These are phyloP conservation scores for Idaea dimidiata DNA, from an alignment of 2,888 invertebrate genomes.

Conservation along the genomic window DNA sequence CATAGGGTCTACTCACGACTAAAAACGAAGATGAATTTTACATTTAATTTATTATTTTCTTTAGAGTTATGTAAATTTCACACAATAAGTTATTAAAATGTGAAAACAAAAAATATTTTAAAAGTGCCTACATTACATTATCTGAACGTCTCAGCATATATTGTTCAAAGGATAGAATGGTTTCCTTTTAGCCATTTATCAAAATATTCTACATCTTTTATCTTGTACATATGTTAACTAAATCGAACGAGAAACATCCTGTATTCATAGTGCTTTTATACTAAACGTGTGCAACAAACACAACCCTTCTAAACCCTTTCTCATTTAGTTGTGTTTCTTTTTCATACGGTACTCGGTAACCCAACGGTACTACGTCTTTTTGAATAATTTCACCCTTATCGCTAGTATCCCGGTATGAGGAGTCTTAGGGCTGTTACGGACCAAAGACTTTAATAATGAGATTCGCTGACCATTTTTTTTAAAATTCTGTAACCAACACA, in stretches of 20 bases:
- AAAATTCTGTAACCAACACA: too few relatives aligned
- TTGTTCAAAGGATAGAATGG: too few relatives aligned
- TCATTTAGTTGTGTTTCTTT: not conserved
- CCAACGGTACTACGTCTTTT: not conserved
- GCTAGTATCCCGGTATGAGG: not conserved
- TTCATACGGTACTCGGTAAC: not conserved
- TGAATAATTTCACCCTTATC: constrained; percentile 1
- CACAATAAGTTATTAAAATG: too few relatives aligned
- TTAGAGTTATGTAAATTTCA: too few relatives aligned
- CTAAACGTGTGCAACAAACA: constrained; percentile 10
- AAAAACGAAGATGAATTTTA: too few relatives aligned
- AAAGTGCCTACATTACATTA: too few relatives aligned
- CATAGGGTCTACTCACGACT: too few relatives aligned
- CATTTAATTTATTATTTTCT: too few relatives aligned
- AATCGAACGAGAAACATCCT: not conserved
- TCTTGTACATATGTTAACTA: not conserved
- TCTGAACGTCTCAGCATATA: too few relatives aligned
- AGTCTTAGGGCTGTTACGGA: not conserved
- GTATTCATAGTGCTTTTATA: constrained; percentile 28
- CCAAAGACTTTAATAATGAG: not conserved
- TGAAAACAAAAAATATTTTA: too few relatives aligned
- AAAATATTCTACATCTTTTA: not conserved
- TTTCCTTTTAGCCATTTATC: not conserved
- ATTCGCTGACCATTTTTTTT: too few relatives aligned
- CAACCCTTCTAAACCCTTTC: constrained; percentile 16